Evolutionary conservation across 1,140 invertebrate species (phyloP).

Genomic region (Zaprionus tsacasi): DNA sequence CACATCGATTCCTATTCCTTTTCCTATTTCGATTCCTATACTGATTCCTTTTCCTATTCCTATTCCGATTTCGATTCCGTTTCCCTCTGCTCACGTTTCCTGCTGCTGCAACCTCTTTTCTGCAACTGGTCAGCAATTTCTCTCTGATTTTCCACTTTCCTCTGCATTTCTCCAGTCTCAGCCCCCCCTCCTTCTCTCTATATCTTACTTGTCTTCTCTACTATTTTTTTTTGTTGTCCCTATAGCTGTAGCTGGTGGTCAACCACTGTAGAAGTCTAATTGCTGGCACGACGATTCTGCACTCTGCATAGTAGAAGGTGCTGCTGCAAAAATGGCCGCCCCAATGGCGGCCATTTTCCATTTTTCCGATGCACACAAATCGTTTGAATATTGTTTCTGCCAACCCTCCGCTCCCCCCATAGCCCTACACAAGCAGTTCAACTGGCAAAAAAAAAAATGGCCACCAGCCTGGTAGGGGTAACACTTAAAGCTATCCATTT

Average conservation of each 20-base stretch:
- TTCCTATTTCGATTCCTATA: conserved; percentile 41
- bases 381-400: conserved; percentile 75
- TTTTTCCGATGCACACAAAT: conserved; percentile 66
- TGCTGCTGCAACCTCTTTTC: conserved; percentile 14
- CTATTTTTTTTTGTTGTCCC: conserved; percentile 28
- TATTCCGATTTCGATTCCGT: conserved; percentile 41
- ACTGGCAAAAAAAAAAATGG: conserved; percentile 18
- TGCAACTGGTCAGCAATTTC: conserved; percentile 76
- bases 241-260: conserved; percentile 35
- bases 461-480: not conserved
- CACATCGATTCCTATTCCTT: not conserved
- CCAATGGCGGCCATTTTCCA: conserved; percentile 16
- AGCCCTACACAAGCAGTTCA: not conserved
- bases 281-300: conserved; percentile 46
- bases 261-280: conserved; percentile 73
- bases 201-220: conserved; percentile 30
- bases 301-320: conserved; percentile 62
- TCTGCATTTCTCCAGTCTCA: conserved; percentile 54
- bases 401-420: not conserved
- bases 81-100: not conserved
- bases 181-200: not conserved
- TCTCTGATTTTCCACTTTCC: conserved; percentile 76
- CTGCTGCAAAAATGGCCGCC: conserved; percentile 32
- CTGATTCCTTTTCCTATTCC: conserved; percentile 38
- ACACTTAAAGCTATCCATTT: conserved; percentile 70